Percentiles rank a stretch among this genome's conserved stretches.
Conservation (phyloP, 1,140 invertebrate genomes). For the Eriocheir sinensis region DNA sequence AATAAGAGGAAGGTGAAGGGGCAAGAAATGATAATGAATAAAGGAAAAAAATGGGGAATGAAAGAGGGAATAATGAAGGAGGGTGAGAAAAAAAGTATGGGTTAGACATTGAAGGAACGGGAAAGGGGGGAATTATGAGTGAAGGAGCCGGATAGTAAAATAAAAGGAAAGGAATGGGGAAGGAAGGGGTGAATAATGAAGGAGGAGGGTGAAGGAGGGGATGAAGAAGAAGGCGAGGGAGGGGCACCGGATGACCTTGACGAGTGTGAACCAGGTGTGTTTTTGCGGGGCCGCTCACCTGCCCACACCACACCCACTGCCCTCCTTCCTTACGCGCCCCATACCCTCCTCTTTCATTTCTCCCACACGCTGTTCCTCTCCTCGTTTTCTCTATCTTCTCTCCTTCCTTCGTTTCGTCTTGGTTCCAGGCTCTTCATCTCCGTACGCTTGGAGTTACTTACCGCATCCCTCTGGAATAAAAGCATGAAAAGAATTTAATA, state of each 20-base stretch:
- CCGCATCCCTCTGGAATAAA: too few species aligned
- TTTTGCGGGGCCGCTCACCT: slow-evolving; percentile 19
- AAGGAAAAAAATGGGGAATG: not conserved
- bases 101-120: too few species aligned
- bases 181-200: not conserved
- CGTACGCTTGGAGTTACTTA: not conserved
- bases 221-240: not conserved
- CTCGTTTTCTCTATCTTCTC: not conserved
- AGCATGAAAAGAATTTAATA: not conserved
- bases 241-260: not conserved
- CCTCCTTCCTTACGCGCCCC: not conserved
- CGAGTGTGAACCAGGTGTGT: not conserved
- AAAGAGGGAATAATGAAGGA: not conserved
- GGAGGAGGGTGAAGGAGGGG: not conserved
- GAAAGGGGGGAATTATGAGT: too few species aligned
- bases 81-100: not conserved
- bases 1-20: not conserved
- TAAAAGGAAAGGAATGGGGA: not conserved
- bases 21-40: too few species aligned
- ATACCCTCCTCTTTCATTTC: not conserved
- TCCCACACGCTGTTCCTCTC: not conserved
- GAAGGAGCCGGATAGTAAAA: too few species aligned
- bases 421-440: not conserved
- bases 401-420: not conserved
- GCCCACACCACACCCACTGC: slow-evolving; percentile 7